These are phyloP conservation scores for Plecturocebus donacophilus DNA, from an alignment of 2,113 vertebrate genomes.

Conservation along the genomic window DNA sequence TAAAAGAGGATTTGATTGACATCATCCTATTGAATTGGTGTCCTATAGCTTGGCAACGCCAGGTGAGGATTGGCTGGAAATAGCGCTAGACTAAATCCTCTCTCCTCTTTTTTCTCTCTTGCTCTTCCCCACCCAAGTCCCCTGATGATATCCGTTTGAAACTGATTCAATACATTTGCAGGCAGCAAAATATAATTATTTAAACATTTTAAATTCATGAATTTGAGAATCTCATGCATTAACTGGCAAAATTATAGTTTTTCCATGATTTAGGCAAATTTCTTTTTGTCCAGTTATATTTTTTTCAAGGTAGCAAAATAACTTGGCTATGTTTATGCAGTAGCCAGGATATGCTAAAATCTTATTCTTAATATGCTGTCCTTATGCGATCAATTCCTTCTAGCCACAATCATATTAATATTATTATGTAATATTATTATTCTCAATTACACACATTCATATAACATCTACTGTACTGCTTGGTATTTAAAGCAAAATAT, in stretches of 20 bases:
- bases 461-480: neutral
- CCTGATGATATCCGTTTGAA: neutral
- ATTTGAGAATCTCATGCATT: neutral
- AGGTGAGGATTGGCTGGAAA: neutral
- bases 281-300: neutral
- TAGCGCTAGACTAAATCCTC: too few relatives aligned
- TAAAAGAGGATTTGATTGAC: neutral
- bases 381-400: neutral
- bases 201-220: slow-evolving; percentile 18
- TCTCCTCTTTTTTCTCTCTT: neutral
- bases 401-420: neutral
- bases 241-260: neutral
- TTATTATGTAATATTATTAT: neutral
- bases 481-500: slow-evolving; percentile 33
- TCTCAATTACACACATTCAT: neutral
- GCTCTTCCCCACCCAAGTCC: neutral
- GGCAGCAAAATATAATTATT: neutral
- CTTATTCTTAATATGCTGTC: neutral
- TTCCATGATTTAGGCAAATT: slow-evolving; percentile 2
- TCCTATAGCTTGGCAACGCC: neutral
- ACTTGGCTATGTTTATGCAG: neutral
- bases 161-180: neutral
- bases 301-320: slow-evolving; percentile 43
- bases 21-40: neutral
- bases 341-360: neutral